Percentiles rank a stretch among this genome's conserved stretches.
phyloP scores from a whole-genome alignment of 1,140 invertebrate genomes.

The Cryptotermes secundus region DNA sequence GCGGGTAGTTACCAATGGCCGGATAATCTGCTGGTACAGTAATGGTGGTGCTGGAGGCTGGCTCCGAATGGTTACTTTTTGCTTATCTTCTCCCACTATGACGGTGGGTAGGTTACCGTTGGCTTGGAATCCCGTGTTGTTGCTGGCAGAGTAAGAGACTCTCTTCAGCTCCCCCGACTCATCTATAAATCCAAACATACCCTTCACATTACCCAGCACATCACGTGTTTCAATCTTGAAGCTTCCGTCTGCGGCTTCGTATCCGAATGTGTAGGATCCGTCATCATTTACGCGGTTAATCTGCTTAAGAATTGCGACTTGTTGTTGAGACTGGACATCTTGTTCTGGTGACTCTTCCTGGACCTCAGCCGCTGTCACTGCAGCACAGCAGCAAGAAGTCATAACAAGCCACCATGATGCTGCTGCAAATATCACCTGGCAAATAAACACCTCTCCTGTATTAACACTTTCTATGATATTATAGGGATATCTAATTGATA shows the following conservation, averaged over 20 bases:
- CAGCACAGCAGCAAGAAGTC: background rate
- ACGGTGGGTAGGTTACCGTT: background rate
- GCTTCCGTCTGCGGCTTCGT: conserved; percentile 79
- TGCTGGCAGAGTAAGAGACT: conserved; percentile 74
- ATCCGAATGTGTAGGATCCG: conserved; percentile 81
- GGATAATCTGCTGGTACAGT: conserved; percentile 26
- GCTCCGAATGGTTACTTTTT: background rate
- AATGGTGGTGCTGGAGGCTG: background rate
- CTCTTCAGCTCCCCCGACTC: conserved; percentile 76
- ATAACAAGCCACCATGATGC: background rate
- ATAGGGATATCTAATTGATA: no score
- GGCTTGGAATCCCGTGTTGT: conserved; percentile 55
- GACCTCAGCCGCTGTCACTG: background rate
- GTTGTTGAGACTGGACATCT: conserved; percentile 38
- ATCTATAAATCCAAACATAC: conserved; percentile 83
- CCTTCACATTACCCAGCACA: conserved; percentile 77
- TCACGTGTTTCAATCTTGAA: conserved; percentile 83
- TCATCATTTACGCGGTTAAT: conserved; percentile 80
- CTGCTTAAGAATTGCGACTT: conserved; percentile 67
- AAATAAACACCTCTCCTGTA: background rate
- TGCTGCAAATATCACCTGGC: background rate
- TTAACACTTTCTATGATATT: no score
- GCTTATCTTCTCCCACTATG: background rate
- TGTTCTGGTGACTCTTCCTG: background rate
- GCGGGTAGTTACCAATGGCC: background rate